A percentile compares a stretch with the other conserved stretches of the same genome.
These are phyloP conservation scores for Gandaritis pyraliata DNA, from an alignment of 2,888 invertebrate genomes.

Conservation along the genomic window DNA sequence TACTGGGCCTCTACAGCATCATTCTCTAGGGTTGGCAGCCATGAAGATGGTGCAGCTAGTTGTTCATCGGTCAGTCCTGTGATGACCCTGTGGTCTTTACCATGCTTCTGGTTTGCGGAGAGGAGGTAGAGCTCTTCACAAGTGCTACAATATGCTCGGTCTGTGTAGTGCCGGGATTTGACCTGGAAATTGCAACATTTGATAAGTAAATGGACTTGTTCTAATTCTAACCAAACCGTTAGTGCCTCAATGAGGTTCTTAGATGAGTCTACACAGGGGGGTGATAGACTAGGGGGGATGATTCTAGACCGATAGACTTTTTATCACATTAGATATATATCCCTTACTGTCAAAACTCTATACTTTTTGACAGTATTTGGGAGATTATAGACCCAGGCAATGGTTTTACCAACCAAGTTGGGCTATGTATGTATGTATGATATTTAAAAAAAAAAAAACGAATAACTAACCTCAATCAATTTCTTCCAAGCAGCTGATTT, in stretches of 20 bases:
- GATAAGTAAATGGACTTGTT: not conserved
- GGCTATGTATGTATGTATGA: no score
- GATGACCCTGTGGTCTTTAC: constrained; percentile 81
- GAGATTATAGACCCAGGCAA: not conserved
- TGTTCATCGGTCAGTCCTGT: constrained; percentile 83
- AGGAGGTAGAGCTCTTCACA: constrained; percentile 84
- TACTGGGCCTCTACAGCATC: constrained; percentile 95
- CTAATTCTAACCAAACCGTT: no score
- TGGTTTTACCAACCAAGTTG: no score
- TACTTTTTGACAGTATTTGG: no score
- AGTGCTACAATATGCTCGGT: constrained; percentile 86
- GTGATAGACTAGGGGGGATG: no score
- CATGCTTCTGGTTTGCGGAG: constrained; percentile 76
- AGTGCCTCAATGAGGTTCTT: no score
- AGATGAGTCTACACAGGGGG: no score
- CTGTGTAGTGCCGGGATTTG: constrained; percentile 65
- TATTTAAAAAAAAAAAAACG: constrained; percentile 10
- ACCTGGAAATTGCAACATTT: constrained; percentile 56
- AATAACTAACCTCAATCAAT: constrained; percentile 80
- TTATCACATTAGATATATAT: no score
- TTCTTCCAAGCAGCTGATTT: constrained; percentile 80
- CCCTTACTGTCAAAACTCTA: no score
- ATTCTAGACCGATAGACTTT: no score
- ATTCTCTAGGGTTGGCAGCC: constrained; percentile 88
- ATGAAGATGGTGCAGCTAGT: constrained; percentile 86